These are phyloP conservation scores for Tridacna crocea DNA, from an alignment of 2,888 invertebrate genomes.

Conservation along the genomic window DNA sequence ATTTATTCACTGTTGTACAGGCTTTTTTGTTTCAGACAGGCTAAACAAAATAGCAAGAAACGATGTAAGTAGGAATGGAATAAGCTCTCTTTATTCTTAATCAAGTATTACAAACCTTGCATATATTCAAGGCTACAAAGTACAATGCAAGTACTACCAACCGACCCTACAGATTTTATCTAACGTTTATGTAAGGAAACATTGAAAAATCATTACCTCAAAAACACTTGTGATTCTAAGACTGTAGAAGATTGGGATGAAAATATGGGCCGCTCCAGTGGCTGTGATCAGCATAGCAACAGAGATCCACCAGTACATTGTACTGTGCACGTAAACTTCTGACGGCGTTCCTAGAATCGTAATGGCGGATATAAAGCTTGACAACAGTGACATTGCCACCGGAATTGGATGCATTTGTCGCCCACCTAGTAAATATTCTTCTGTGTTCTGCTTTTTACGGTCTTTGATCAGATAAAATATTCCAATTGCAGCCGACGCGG, in stretches of 20 bases:
- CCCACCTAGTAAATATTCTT: slow-evolving; percentile 77
- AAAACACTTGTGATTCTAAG: slow-evolving; percentile 72
- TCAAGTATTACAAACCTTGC: too few species aligned
- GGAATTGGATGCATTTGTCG: slow-evolving; percentile 76
- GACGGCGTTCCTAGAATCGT: slow-evolving; percentile 79
- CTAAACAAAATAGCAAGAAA: too few species aligned
- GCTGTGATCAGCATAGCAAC: slow-evolving; percentile 75
- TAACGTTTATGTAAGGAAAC: too few species aligned
- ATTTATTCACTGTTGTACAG: too few species aligned
- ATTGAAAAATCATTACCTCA: slow-evolving; percentile 61
- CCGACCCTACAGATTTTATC: too few species aligned
- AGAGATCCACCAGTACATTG: slow-evolving; percentile 75
- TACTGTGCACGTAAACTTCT: slow-evolving; percentile 78
- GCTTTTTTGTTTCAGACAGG: too few species aligned
- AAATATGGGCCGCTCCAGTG: slow-evolving; percentile 68
- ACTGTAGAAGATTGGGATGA: slow-evolving; percentile 72
- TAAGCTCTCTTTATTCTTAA: too few species aligned
- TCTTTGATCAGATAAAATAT: slow-evolving; percentile 75
- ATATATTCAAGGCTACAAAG: too few species aligned
- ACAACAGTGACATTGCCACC: slow-evolving; percentile 78
- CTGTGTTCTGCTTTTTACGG: slow-evolving; percentile 66
- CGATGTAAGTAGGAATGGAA: too few species aligned
- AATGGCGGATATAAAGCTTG: slow-evolving; percentile 81
- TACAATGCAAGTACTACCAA: too few species aligned
- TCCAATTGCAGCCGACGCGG: slow-evolving; percentile 74